Evolutionary conservation across 2,888 invertebrate genomes (phyloP).

Genomic region (Synergus laeviventris): DNA sequence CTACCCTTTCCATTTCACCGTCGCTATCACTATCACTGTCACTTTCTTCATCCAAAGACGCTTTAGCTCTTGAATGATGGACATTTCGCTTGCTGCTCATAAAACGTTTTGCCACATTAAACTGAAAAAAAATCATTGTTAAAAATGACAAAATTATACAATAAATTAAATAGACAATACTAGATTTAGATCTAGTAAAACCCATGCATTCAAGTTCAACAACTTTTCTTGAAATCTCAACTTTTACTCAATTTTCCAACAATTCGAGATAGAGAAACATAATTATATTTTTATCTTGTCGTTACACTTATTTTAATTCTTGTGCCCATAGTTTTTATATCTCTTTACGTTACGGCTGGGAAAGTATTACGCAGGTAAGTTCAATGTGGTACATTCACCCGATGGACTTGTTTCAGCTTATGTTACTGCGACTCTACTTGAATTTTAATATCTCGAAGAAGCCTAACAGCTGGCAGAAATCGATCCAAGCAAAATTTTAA

Average conservation of each 20-base stretch:
- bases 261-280: background rate
- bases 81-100: slow-evolving; percentile 68
- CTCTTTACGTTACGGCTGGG: slow-evolving; percentile 9
- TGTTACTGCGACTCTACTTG: slow-evolving; percentile 38
- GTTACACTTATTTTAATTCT: background rate
- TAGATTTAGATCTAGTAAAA: background rate
- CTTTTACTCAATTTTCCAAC: background rate
- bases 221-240: background rate
- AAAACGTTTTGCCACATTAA: slow-evolving; percentile 55
- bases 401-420: slow-evolving; percentile 41
- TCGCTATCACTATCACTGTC: slow-evolving; percentile 81
- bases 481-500: background rate
- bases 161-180: background rate
- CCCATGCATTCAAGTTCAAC: background rate
- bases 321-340: background rate
- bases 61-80: slow-evolving; percentile 61
- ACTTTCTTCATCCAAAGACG: slow-evolving; percentile 65
- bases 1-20: slow-evolving; percentile 78
- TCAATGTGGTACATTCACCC: slow-evolving; percentile 57
- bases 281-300: background rate
- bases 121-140: slow-evolving; percentile 53
- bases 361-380: slow-evolving; percentile 47
- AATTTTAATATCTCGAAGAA: background rate
- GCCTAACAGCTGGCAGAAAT: background rate
- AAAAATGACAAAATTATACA: background rate